Evolutionary conservation across 2,797 vertebrate species (phyloP), one percentile per base, ranked within the genome.

Genomic region (Megalops cyprinoides): DNA sequence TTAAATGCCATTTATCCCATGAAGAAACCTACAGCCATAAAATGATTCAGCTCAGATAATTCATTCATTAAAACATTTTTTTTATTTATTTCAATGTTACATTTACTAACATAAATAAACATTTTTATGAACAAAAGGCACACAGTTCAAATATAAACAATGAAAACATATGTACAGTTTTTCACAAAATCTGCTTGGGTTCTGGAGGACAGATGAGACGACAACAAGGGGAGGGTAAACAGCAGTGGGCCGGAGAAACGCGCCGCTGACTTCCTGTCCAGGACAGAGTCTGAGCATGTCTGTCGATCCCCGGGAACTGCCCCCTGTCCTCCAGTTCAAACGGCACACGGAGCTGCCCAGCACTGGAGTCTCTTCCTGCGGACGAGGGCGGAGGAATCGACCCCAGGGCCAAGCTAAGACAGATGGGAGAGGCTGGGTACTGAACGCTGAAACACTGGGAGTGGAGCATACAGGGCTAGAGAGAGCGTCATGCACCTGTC

Each of bases 101-200:
- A 94, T 94, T 97, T 97, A 96, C 94, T 96, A 94, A 96, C 96
- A 97, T 96, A 97, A 97, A 97, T 96, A 96, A 95, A 95, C 93
- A 93, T 94, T 94, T 93, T 96, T 96, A 95, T 96, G 93, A 96
- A 96, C 95, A 96, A 96, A 97, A 97, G 95, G 95, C 96, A 97
- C 95, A 94, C 94, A 92, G 91, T 94, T 94, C 93, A 95, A 95
- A 95, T 96, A 96, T 95, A 95, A 96, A 96, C 95, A 96, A 94
- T 93, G 88, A 90, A 88, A 93, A 95, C 92, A 74, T 95, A 95
- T 96, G 90, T 96, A 97, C 96, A 97, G 86, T 86, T 94, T 94
- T 92, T 93, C 89, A 92, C 90, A 90, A 85, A 88, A 83, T 83
- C 82, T 86, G 87, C 87, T 85, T 89, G 60, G 85, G 87, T 86